A percentile compares a stretch with the other conserved stretches of the same genome.
phyloP scores from a whole-genome alignment of 2,797 vertebrate genomes.

The Orestias chungarensis region DNA sequence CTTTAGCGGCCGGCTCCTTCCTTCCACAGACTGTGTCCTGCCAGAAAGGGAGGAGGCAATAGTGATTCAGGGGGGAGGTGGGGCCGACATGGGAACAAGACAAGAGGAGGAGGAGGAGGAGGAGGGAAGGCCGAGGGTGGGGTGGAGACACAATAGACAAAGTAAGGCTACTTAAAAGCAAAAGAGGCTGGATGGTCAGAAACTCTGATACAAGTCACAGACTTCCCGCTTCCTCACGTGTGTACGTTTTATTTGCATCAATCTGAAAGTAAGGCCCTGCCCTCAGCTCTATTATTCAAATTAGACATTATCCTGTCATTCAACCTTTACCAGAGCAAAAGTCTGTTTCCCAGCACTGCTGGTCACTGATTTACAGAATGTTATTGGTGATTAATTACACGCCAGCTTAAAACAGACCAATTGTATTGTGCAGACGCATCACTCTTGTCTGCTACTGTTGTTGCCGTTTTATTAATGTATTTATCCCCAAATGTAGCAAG shows the following conservation, averaged over 20 bases:
- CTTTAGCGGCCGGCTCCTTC: slow-evolving; percentile 57
- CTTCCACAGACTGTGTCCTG: slow-evolving; percentile 58
- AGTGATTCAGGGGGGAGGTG: slow-evolving; percentile 58
- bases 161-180: slow-evolving; percentile 1
- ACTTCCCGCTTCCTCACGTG: slow-evolving; percentile 18
- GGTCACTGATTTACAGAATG: slow-evolving; percentile 57
- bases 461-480: neutral
- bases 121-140: slow-evolving; percentile 25
- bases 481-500: neutral
- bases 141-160: slow-evolving; percentile 16
- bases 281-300: slow-evolving; percentile 34
- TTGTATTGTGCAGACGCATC: slow-evolving; percentile 1
- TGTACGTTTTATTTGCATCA: slow-evolving; percentile 45
- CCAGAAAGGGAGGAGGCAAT: slow-evolving; percentile 46
- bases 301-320: slow-evolving; percentile 6
- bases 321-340: slow-evolving; percentile 24
- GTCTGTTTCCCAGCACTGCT: slow-evolving; percentile 24
- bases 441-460: neutral
- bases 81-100: slow-evolving; percentile 27
- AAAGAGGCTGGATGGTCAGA: neutral
- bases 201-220: slow-evolving; percentile 6
- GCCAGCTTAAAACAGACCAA: neutral
- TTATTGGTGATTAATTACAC: slow-evolving; percentile 26
- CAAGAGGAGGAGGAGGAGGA: slow-evolving; percentile 37
- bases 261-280: slow-evolving; percentile 7